Conservation (phyloP, 2,797 vertebrate species). For the Notolepis coatsorum region DNA sequence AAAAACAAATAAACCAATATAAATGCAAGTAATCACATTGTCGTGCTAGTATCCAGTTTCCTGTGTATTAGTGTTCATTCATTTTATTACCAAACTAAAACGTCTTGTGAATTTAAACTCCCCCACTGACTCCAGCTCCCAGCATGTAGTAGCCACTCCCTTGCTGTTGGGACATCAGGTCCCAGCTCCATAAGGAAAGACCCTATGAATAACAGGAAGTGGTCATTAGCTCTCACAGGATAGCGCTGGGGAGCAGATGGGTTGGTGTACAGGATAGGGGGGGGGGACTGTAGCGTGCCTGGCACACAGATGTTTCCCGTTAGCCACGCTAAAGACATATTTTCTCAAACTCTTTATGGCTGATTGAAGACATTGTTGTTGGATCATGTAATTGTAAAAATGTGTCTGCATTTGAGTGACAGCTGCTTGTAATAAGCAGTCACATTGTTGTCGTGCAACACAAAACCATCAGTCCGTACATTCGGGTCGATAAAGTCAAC, state of each 20-base stretch:
- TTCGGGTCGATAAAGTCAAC: too few species aligned
- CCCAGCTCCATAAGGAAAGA: too few species aligned
- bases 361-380: conserved; percentile 47
- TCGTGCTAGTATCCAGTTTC: too few species aligned
- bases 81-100: too few species aligned
- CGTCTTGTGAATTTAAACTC: too few species aligned
- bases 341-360: conserved; percentile 15
- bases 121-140: too few species aligned
- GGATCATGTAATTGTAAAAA: conserved; percentile 41
- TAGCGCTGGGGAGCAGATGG: conserved; percentile 60
- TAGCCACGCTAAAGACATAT: conserved; percentile 37
- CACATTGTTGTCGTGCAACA: not conserved
- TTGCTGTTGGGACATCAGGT: too few species aligned
- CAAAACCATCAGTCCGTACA: not conserved
- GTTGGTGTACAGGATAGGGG: conserved; percentile 47
- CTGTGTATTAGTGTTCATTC: too few species aligned
- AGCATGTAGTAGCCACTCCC: too few species aligned
- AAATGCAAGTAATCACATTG: too few species aligned
- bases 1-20: too few species aligned
- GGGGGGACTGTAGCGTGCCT: conserved; percentile 50
- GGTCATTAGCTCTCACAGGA: conserved; percentile 30
- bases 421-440: not conserved
- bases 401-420: conserved; percentile 5
- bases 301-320: conserved; percentile 75
- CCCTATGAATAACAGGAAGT: conserved; percentile 24